Evolutionary conservation across 30 jellyfish, hydroid and myxozoan genomes (phyloP).

Genomic region (Hydra vulgaris): DNA sequence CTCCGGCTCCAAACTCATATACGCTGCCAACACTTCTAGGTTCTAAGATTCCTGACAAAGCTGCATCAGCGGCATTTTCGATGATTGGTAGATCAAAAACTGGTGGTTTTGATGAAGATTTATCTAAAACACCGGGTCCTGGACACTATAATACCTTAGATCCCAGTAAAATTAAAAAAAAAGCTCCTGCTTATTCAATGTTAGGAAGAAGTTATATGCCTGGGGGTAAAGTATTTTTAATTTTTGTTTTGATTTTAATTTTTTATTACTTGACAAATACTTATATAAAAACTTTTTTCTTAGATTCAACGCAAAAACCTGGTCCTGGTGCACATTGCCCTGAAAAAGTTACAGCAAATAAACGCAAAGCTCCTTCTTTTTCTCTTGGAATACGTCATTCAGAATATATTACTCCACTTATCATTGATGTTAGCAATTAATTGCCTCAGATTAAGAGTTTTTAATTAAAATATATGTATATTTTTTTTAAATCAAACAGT

Average conservation of each 20-base stretch:
- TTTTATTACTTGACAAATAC: not conserved
- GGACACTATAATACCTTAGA: slow-evolving; percentile 79
- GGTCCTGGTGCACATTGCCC: slow-evolving; percentile 99
- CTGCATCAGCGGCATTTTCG: slow-evolving; percentile 97
- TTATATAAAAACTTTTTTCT: not conserved
- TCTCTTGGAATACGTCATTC: slow-evolving; percentile 98
- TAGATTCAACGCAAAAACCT: slow-evolving; percentile 96
- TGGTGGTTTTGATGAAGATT: slow-evolving; percentile 95
- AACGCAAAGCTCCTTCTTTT: slow-evolving; percentile 91
- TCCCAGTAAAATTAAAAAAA: slow-evolving; percentile 53
- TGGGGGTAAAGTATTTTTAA: slow-evolving; percentile 69
- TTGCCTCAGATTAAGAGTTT: too few species aligned
- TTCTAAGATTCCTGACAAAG: slow-evolving; percentile 67
- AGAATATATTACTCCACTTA: slow-evolving; percentile 89
- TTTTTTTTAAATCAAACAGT: too few species aligned
- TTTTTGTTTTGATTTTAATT: not conserved
- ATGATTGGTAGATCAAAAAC: slow-evolving; percentile 97
- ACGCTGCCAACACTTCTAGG: slow-evolving; percentile 80
- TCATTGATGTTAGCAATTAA: slow-evolving; percentile 76
- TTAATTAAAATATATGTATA: too few species aligned
- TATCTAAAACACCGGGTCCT: slow-evolving; percentile 99
- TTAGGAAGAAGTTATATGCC: slow-evolving; percentile 94
- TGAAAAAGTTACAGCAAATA: slow-evolving; percentile 62
- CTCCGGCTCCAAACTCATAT: slow-evolving; percentile 91
- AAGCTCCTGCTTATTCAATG: slow-evolving; percentile 89